Conservation (phyloP, 2,797 vertebrate genomes). For the Hypotaenidia philippensis region DNA sequence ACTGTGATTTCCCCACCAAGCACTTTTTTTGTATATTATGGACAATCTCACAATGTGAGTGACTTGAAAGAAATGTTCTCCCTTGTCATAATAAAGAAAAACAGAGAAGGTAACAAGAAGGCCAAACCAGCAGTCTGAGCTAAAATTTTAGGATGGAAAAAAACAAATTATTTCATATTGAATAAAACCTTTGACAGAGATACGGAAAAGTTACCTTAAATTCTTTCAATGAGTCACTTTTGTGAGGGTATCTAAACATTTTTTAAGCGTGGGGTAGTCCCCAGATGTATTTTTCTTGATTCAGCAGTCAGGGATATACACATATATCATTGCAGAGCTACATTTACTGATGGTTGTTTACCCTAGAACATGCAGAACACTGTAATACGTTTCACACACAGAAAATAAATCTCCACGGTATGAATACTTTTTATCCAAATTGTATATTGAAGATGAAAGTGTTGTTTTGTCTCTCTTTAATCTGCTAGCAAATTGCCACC, state of each 20-base stretch:
- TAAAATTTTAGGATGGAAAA: not conserved
- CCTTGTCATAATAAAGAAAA: not conserved
- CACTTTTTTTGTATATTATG: not conserved
- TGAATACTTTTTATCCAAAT: not conserved
- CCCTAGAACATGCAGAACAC: not conserved
- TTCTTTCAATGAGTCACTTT: not conserved
- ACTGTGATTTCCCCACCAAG: not conserved
- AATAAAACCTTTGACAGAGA: not conserved
- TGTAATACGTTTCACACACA: not conserved
- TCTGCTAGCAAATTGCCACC: not conserved
- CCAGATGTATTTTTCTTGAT: not conserved
- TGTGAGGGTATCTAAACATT: not conserved
- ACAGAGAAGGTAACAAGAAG: not conserved
- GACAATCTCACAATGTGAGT: not conserved
- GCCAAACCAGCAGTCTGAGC: not conserved
- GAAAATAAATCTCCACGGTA: not conserved
- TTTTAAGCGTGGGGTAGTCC: not conserved
- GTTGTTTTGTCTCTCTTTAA: not conserved
- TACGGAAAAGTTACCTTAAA: not conserved
- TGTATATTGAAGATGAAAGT: not conserved
- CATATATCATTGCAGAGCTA: not conserved
- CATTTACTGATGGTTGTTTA: not conserved
- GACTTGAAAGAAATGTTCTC: not conserved
- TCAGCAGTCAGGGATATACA: not conserved
- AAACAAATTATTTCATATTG: not conserved